These are phyloP conservation scores for Zosterops lateralis DNA, from an alignment of 2,113 vertebrate species.

Conservation along the genomic window DNA sequence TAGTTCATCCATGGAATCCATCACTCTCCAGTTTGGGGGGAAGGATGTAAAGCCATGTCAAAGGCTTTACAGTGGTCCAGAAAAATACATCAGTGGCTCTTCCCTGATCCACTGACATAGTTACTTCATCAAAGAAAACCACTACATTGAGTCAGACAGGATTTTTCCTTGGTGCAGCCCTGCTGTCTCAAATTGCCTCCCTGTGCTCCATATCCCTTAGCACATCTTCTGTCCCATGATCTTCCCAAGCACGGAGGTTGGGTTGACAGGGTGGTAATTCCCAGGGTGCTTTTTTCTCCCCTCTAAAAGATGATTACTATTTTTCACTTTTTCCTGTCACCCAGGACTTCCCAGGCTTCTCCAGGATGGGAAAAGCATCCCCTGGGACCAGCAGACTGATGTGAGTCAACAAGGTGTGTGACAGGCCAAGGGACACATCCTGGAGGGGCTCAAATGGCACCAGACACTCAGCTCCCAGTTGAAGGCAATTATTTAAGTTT, in stretches of 20 bases:
- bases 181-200: neutral
- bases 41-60: neutral
- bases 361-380: neutral
- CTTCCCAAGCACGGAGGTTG: too few species aligned
- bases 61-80: neutral
- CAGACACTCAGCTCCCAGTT: neutral
- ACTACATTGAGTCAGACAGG: neutral
- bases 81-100: neutral
- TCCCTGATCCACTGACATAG: accelerated
- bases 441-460: neutral
- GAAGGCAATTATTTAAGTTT: neutral
- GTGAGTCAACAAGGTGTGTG: accelerated
- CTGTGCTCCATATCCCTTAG: neutral
- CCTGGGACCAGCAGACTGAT: neutral
- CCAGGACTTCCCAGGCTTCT: neutral
- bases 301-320: neutral
- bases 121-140: neutral
- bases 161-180: neutral
- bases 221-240: neutral
- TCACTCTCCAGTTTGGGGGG: neutral
- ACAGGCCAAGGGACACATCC: neutral
- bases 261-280: neutral
- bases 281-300: neutral
- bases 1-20: neutral
- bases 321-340: neutral